Conservation (phyloP, 2,888 invertebrate genomes). For the Nycteola revayana region DNA sequence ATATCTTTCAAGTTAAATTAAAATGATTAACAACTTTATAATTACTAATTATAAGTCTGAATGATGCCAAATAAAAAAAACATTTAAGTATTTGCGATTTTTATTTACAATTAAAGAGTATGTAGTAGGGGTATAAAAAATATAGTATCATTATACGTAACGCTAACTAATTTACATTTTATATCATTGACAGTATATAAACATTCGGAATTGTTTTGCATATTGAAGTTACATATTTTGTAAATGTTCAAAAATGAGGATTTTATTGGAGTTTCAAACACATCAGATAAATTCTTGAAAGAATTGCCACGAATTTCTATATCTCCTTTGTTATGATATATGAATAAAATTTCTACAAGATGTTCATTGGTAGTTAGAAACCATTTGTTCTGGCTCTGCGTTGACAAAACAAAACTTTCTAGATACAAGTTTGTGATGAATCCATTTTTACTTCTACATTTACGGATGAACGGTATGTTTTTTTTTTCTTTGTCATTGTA, state of each 20-base stretch:
- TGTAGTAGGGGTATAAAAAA: too few relatives aligned
- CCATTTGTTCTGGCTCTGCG: background rate
- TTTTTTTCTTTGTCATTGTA: too few relatives aligned
- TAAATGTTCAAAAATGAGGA: slow-evolving; percentile 2
- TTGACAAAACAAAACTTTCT: background rate
- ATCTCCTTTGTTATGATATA: background rate
- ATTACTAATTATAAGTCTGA: slow-evolving; percentile 6
- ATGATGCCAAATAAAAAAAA: too few relatives aligned
- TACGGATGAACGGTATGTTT: too few relatives aligned
- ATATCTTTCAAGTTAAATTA: slow-evolving; percentile 14
- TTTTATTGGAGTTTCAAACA: slow-evolving; percentile 1
- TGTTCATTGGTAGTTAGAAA: background rate
- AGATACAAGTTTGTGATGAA: background rate
- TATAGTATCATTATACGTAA: too few relatives aligned
- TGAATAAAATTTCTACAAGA: background rate
- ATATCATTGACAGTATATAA: background rate
- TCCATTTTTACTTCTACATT: background rate
- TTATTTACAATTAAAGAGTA: too few relatives aligned
- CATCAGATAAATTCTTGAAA: background rate
- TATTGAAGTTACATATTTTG: background rate
- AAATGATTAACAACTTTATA: slow-evolving; percentile 7
- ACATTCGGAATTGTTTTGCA: background rate
- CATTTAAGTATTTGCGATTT: too few relatives aligned
- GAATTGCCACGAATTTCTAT: background rate
- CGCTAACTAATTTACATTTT: slow-evolving; percentile 1